These are phyloP conservation scores for Thryonomys swinderianus DNA, from an alignment of 2,113 vertebrate genomes.

Conservation along the genomic window DNA sequence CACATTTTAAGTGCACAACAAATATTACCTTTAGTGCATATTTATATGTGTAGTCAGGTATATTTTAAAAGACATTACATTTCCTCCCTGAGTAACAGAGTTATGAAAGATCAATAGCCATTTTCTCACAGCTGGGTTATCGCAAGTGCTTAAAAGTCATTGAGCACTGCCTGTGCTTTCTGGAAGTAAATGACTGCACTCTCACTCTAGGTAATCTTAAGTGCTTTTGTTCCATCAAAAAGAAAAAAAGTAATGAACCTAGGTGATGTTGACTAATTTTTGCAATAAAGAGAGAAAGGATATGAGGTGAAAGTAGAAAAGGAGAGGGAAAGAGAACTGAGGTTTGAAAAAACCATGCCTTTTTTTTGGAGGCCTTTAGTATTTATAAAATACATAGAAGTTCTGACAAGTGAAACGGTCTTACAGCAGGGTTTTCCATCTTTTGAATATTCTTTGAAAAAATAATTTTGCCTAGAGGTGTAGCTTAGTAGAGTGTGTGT, in stretches of 20 bases:
- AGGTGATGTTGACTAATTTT: background rate
- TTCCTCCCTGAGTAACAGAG: background rate
- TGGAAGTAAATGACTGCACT: background rate
- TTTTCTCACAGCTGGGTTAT: slow-evolving; percentile 27
- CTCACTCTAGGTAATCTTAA: slow-evolving; percentile 23
- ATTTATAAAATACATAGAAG: slow-evolving; percentile 18
- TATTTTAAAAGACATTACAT: slow-evolving; percentile 27
- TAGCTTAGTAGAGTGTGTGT: too few species aligned
- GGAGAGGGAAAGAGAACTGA: background rate
- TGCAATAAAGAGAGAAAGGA: background rate
- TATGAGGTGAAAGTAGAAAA: background rate
- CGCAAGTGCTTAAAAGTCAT: background rate
- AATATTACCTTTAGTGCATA: slow-evolving; percentile 22
- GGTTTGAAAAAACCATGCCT: slow-evolving; percentile 13
- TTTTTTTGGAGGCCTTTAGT: slow-evolving; percentile 41
- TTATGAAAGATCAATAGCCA: slow-evolving; percentile 4
- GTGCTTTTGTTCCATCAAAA: slow-evolving; percentile 3
- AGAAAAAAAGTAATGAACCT: background rate
- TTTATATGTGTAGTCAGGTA: background rate
- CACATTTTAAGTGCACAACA: slow-evolving; percentile 1
- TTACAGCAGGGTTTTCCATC: background rate
- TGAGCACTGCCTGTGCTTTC: slow-evolving; percentile 6
- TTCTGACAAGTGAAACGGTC: background rate
- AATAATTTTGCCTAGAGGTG: background rate
- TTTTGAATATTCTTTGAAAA: slow-evolving; percentile 17